Evolutionary conservation across 2,113 vertebrate species (phyloP), one percentile per base, ranked within the genome.

Genomic region (Arothron firmamentum): DNA sequence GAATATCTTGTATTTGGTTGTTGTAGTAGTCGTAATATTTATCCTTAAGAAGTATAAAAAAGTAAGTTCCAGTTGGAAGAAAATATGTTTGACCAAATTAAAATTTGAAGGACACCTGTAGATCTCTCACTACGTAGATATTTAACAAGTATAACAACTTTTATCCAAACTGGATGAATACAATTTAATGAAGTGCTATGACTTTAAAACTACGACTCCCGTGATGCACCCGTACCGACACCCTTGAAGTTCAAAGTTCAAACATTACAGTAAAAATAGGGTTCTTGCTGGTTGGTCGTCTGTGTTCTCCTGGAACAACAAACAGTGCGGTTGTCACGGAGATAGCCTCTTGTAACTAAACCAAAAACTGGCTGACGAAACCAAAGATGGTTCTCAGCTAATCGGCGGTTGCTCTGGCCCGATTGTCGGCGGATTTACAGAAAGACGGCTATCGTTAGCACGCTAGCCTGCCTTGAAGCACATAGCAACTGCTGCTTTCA

Each of bases 241-340:
- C 58, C 57, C 56, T 76, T 59, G 50, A 59, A 72, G 88, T 81
- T 90, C 85, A 89, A 62, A 81, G 89, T 80, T 88, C 78, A 86
- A 64, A 52, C 52, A 9, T 78, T 73, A 79, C 75, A 75, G 80
- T 86, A 78, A 83, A 88, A 84, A 80, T 79, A 88, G 78, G 80
- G 65, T 72, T 43, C 65, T 72, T 49, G 59, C 72, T 76, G 73
- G 45, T 52, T 64, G 61, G 42, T 45, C 60, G 68, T 34, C 38
- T 56, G 65, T 55, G 63, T 59, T 65, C 61, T 74, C 56, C 41
- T 61, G 41, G 34, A 9, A 42, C 69, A 72, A 58, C 8, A 79
- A 43, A 73, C 63, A 57, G 14, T 25, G 45, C 10, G 50, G 52
- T 19, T 69, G 34, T 10, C 49, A 34, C 50, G 2, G 59, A 34